Evolutionary conservation across 2,888 invertebrate genomes (phyloP).

Genomic region (Aphidius colemani): DNA sequence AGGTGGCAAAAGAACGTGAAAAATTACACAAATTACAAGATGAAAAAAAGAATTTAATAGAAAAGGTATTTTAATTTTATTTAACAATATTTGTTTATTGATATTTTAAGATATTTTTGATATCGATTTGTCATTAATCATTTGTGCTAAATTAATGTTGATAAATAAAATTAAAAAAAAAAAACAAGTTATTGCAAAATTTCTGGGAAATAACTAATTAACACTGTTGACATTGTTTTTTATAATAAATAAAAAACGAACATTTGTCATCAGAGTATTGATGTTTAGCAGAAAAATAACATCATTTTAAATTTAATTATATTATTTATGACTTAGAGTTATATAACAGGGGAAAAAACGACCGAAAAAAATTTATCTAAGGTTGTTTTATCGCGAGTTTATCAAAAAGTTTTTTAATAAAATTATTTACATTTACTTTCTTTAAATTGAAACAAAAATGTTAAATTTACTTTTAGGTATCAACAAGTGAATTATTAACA

Average conservation of each 20-base stretch:
- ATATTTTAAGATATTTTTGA: slow-evolving; percentile 9
- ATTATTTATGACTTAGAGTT: no score
- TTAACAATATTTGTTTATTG: not conserved
- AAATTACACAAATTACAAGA: slow-evolving; percentile 54
- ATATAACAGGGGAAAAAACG: no score
- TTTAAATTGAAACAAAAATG: not conserved
- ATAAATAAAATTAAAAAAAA: no score
- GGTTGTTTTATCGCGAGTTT: no score
- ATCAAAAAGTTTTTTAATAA: no score
- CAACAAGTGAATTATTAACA: slow-evolving; percentile 42
- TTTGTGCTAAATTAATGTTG: not conserved
- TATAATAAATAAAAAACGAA: slow-evolving; percentile 24
- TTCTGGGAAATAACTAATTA: no score
- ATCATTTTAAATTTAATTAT: no score
- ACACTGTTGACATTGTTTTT: not conserved
- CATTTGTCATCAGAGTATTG: slow-evolving; percentile 13
- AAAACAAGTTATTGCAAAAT: no score
- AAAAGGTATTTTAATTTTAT: slow-evolving; percentile 44
- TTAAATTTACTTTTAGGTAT: slow-evolving; percentile 35
- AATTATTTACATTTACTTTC: not conserved
- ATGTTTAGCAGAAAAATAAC: no score
- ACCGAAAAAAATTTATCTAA: no score
- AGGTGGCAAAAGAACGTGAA: slow-evolving; percentile 53
- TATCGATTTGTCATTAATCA: slow-evolving; percentile 34
- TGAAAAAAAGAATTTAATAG: slow-evolving; percentile 52